Base-by-base conservation (phyloP, 2,797 vertebrate genomes). In the Pangasius sanitwongsei region DNA sequence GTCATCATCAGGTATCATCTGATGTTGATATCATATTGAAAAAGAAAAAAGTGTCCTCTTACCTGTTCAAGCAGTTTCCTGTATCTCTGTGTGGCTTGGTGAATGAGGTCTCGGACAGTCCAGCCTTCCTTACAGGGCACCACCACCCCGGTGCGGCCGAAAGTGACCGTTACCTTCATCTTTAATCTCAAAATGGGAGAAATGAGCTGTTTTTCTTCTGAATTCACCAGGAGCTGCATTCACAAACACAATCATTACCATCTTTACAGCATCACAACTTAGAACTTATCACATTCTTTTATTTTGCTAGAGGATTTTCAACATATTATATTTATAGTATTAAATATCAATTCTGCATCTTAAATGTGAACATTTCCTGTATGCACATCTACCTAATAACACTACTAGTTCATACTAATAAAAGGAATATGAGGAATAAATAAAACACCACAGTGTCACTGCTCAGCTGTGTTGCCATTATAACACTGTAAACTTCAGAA, bases 101-200 rank as follows among this genome's bases (percentile, higher is more conserved):
- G 97, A 89, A 98, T 98, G 80, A 99, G 96, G 92, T 99, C 98
- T 82, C 97, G 94, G 85, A 99, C 97, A 0, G 96, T 97, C 97
- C 97, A 97, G 18, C 97, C 98, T 20, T 98, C 97, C 92, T 97
- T 97, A 92, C 98, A 99, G 72, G 98, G 98, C 41, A 99, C 98
- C 87, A 99, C 98, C 92, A 99, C 98, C 81, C 97, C 97, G 0
- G 97, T 99, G 93, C 96, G 93, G 89, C 98, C 98, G 93, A 99
- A 99, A 44, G 95, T 97, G 89, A 99, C 98, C 0, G 98, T 99
- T 94, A 98, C 98, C 95, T 99, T 99, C 98, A 99, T 99, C 8
- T 86, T 88, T 23, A 89, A 87, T 94, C 91, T 92, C 92, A 91
- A 93, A 69, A 93, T 0, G 2, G n/a, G 8, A 34, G 37, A 31